These are phyloP conservation scores for Nothura maculosa DNA, from an alignment of 2,797 vertebrate species.

Conservation along the genomic window DNA sequence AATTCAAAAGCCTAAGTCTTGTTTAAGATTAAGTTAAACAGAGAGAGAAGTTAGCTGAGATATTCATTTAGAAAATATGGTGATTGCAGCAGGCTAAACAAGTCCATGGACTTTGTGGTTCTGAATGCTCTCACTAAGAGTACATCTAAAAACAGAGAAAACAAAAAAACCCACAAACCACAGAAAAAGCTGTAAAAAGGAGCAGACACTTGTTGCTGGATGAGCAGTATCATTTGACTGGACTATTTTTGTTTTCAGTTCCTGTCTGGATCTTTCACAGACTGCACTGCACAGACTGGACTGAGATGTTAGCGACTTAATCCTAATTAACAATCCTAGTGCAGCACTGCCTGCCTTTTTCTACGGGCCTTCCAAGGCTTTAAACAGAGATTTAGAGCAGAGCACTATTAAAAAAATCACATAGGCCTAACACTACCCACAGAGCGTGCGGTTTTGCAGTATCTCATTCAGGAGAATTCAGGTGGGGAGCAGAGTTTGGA, in stretches of 20 bases:
- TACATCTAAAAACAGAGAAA: neutral
- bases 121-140: neutral
- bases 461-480: neutral
- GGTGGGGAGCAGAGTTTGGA: neutral
- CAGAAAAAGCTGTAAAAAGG: neutral
- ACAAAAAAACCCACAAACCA: neutral
- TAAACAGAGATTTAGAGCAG: neutral
- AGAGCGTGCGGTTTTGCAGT: neutral
- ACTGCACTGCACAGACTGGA: neutral
- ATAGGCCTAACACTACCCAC: neutral
- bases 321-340: neutral
- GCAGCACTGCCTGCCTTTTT: neutral
- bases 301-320: neutral
- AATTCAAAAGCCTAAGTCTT: neutral
- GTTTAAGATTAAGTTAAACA: neutral
- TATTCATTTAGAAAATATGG: neutral
- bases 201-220: neutral
- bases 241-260: neutral
- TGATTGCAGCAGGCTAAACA: neutral
- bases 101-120: neutral
- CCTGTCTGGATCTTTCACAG: neutral
- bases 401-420: neutral
- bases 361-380: neutral
- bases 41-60: neutral
- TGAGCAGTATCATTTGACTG: neutral